Evolutionary conservation across 2,888 invertebrate species (phyloP), one percentile per base, ranked within the genome.

Genomic region (Cheilosia impressa): DNA sequence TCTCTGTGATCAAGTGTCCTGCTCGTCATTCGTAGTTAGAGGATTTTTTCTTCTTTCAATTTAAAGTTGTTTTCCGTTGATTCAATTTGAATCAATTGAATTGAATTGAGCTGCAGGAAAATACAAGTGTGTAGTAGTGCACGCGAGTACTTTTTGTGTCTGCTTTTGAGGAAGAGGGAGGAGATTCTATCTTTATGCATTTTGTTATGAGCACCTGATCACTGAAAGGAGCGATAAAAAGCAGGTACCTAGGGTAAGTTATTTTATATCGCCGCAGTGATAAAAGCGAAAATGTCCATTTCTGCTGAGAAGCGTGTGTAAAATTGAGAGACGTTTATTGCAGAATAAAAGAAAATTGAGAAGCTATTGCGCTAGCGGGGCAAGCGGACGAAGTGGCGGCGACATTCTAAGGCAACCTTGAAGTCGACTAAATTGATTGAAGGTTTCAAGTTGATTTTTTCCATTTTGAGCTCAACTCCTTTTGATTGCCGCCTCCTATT

Each of bases 1-100:
- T 15, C 17, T 55, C 24, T 15, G 13, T 6, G 41, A 17, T 38
- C 52, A 66, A 43, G 41, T 43, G 24, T 60, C 43, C 31, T 55
- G 55, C 9, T 24, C 4, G 6, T 24, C 17, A 19, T 22, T 38
- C 9, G 43, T 43, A 5, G 2, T 6, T 17, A 9, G 13, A 1
- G 7, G n/a, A 3, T 13, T 22, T 31, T 50, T 19, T n/a, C 22
- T n/a, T 10, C 41, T 52, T 65, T 52, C 52, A 65, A 52, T 52
- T 65, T 52, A 38, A 65, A 34, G 22, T 65, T 52, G 50, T 50
- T 65, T 47, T 38, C 52, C 19, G 38, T 65, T 38, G 38, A 38
- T 50, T 38, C 65, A 65, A 41, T 65, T 65, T 27, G 38, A 52
- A 52, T 63, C 45, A 31, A 41, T 41, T 24, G 24, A 4, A 22